A percentile compares a stretch with the other conserved stretches of the same genome.
These are phyloP conservation scores for Zeus faber DNA, from an alignment of 2,113 vertebrate genomes.

Conservation along the genomic window DNA sequence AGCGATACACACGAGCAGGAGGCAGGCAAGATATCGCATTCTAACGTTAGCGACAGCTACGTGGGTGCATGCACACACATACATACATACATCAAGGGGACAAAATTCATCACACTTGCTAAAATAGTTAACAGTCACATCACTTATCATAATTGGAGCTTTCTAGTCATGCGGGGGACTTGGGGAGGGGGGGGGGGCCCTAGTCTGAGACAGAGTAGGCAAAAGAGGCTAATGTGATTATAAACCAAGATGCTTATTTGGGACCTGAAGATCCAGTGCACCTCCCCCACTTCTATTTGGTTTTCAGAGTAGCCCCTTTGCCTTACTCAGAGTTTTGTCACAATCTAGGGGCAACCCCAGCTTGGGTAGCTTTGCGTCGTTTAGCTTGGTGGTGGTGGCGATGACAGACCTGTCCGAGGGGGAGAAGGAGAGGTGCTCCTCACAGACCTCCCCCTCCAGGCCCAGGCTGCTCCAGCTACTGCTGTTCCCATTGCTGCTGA, in stretches of 20 bases:
- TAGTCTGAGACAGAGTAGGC: constrained; percentile 42
- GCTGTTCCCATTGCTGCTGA: constrained; percentile 99
- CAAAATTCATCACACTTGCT: too few species aligned
- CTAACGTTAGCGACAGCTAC: too few species aligned
- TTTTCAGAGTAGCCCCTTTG: too few species aligned
- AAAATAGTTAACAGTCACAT: too few species aligned
- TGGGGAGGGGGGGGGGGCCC: constrained; percentile 28
- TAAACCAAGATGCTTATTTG: too few species aligned
- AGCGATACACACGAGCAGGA: constrained; percentile 8
- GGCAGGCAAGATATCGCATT: too few species aligned
- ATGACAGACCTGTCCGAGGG: constrained; percentile 97
- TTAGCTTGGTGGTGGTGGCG: constrained; percentile 23
- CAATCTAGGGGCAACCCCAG: constrained; percentile 35
- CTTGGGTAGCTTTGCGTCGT: constrained; percentile 31
- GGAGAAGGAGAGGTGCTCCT: constrained; percentile 97
- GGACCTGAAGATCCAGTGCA: too few species aligned
- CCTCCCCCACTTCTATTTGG: too few species aligned
- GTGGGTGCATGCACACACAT: not conserved
- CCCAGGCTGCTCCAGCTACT: constrained; percentile 99
- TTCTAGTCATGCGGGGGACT: constrained; percentile 20
- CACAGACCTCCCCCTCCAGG: constrained; percentile 96
- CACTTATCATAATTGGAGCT: too few species aligned
- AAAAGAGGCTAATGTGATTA: not conserved
- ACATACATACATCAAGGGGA: constrained; percentile 9
- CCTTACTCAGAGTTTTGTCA: constrained; percentile 21